Percentiles rank a stretch among this genome's conserved stretches.
These are phyloP conservation scores for Rotaria macrura DNA, from an alignment of 2,888 invertebrate species.

Conservation along the genomic window DNA sequence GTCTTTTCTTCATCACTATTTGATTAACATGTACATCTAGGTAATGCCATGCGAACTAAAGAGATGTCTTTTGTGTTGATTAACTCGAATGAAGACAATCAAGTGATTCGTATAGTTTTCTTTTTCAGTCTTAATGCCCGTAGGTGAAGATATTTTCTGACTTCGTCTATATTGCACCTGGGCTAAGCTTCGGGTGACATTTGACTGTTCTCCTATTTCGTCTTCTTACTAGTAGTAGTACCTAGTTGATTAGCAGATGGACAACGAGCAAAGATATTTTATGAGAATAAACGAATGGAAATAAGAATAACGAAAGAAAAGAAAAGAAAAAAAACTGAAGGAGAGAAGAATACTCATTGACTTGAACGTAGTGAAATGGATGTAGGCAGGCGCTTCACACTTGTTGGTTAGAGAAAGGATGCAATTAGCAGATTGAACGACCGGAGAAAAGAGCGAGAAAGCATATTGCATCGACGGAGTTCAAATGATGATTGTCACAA, in stretches of 20 bases:
- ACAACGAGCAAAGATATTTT: neutral
- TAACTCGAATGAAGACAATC: slow-evolving; percentile 8
- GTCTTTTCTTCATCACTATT: slow-evolving; percentile 15
- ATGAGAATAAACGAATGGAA: neutral
- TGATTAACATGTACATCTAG: neutral
- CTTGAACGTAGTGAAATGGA: neutral
- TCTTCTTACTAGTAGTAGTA: neutral
- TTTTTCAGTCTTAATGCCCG: neutral
- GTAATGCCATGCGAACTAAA: neutral
- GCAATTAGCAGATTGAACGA: slow-evolving; percentile 12
- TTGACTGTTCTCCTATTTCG: slow-evolving; percentile 6
- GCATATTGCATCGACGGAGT: neutral
- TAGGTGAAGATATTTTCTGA: neutral
- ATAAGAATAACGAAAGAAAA: neutral
- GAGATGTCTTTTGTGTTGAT: neutral
- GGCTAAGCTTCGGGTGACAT: neutral
- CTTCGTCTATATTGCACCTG: neutral
- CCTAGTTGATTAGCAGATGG: slow-evolving; percentile 11
- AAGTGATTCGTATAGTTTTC: neutral
- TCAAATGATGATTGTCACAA: slow-evolving; percentile 11
- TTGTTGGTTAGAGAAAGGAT: neutral
- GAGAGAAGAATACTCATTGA: neutral
- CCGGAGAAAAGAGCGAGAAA: neutral
- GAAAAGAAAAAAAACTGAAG: neutral
- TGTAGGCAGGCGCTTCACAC: neutral